A percentile compares a stretch with the other conserved stretches of the same genome.
These are phyloP conservation scores for Bathybates hornii DNA, from an alignment of 2,113 vertebrate species.

Conservation along the genomic window DNA sequence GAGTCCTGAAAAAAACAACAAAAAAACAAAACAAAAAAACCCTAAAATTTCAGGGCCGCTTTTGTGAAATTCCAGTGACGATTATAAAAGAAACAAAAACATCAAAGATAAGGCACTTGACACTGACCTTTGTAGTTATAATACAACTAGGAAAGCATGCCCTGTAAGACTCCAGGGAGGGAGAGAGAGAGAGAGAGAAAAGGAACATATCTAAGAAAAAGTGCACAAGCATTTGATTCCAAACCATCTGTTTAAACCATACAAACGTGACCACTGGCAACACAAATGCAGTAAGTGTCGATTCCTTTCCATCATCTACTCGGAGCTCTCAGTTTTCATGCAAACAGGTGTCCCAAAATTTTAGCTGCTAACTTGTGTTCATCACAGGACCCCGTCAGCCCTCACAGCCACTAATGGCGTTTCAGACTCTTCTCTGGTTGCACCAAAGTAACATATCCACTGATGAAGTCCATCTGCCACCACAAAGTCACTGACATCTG, in stretches of 20 bases:
- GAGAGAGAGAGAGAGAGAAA: background rate
- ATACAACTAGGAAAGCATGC: background rate
- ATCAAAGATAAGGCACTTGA: background rate
- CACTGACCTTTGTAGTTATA: background rate
- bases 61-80: background rate
- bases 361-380: conserved; percentile 19
- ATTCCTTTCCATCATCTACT: conserved; percentile 46
- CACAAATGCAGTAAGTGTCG: conserved; percentile 5
- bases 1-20: background rate
- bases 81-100: background rate
- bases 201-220: background rate
- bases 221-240: background rate
- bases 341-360: conserved; percentile 63
- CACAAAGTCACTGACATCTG: background rate
- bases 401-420: conserved; percentile 2
- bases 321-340: conserved; percentile 50
- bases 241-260: conserved; percentile 36
- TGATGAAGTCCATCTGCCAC: conserved; percentile 5
- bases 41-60: background rate
- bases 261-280: background rate
- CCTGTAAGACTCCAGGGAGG: background rate
- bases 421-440: conserved; percentile 51
- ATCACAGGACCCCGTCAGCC: background rate
- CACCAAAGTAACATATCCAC: conserved; percentile 13
- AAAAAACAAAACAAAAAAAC: background rate